These are phyloP conservation scores for Perodicticus potto DNA, from an alignment of 2,797 vertebrate genomes.

Conservation along the genomic window DNA sequence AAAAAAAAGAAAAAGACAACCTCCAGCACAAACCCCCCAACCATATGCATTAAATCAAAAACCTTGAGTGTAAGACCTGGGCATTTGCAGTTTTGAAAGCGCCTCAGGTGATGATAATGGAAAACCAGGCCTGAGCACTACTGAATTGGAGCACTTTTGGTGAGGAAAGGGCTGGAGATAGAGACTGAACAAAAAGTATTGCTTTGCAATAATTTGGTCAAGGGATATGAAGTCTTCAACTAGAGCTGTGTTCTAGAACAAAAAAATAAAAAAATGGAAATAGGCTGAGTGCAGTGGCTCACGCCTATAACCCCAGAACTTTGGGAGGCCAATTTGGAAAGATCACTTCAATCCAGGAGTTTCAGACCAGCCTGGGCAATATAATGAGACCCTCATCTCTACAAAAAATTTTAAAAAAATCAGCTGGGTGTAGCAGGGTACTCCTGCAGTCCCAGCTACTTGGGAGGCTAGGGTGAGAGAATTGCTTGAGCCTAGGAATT, in stretches of 20 bases:
- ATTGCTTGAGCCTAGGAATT: neutral
- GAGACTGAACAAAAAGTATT: neutral
- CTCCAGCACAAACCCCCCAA: neutral
- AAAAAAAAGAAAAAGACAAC: neutral
- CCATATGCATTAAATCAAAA: constrained; percentile 34
- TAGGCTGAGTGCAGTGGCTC: neutral
- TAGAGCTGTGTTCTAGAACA: neutral
- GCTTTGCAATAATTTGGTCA: neutral
- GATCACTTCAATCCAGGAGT: neutral
- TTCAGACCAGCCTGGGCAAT: neutral
- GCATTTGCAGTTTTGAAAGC: neutral
- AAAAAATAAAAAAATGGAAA: neutral
- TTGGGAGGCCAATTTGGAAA: neutral
- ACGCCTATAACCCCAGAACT: neutral
- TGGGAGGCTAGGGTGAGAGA: neutral
- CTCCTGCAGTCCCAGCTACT: neutral
- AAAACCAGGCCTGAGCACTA: neutral
- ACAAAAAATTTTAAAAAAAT: neutral
- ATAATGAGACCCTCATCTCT: neutral
- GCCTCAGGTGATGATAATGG: constrained; percentile 14
- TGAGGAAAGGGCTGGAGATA: neutral
- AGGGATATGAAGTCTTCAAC: neutral
- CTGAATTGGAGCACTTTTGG: neutral
- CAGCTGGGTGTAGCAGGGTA: neutral
- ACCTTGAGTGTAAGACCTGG: neutral